Evolutionary conservation across 2,113 vertebrate genomes (phyloP).

Genomic region (Thalassarche chlororhynchos): DNA sequence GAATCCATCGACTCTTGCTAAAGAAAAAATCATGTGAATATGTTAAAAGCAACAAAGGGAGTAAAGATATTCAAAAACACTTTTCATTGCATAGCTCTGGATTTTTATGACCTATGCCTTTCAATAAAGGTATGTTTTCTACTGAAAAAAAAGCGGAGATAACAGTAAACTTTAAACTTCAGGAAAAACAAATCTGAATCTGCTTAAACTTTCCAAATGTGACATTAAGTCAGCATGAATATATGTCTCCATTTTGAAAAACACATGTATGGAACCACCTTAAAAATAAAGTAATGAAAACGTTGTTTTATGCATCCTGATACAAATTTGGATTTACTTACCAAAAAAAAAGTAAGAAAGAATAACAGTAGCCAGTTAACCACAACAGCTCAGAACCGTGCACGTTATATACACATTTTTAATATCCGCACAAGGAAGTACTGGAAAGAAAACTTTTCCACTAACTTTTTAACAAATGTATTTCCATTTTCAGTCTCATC

Average conservation of each 20-base stretch:
- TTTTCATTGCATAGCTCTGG: not conserved
- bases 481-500: not conserved
- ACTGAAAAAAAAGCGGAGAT: not conserved
- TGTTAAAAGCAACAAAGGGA: not conserved
- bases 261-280: not conserved
- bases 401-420: not conserved
- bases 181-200: not conserved
- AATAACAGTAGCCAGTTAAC: not conserved
- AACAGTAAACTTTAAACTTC: not conserved
- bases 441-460: not conserved
- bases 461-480: not conserved
- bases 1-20: not conserved
- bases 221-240: not conserved
- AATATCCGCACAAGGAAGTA: not conserved
- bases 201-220: not conserved
- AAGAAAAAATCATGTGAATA: not conserved
- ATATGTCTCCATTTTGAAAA: not conserved
- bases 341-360: not conserved
- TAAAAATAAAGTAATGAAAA: not conserved
- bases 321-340: not conserved
- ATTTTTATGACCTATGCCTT: not conserved
- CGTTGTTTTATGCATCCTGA: not conserved
- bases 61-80: not conserved
- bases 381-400: rapidly evolving
- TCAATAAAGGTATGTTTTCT: not conserved